Percentiles rank a stretch among this genome's conserved stretches.
phyloP scores from a whole-genome alignment of 2,113 vertebrate species.

The Piprites chloris region DNA sequence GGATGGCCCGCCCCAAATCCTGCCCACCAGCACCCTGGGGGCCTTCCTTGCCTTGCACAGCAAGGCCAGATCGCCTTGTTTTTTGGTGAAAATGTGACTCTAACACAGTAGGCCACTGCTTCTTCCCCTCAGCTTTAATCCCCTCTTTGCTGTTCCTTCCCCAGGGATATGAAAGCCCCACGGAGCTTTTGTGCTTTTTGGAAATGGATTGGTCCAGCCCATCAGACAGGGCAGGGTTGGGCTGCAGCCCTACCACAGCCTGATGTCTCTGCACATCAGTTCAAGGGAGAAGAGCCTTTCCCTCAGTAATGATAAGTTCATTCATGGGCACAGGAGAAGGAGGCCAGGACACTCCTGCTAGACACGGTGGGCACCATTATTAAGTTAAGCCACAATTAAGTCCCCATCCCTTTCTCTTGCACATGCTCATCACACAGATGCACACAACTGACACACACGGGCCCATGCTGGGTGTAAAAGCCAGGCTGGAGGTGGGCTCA shows the following conservation, averaged over 20 bases:
- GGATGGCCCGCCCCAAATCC: background rate
- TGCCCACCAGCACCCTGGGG: background rate
- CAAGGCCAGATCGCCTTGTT: fast-evolving
- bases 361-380: fast-evolving
- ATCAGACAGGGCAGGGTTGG: background rate
- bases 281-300: background rate
- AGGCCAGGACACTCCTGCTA: background rate
- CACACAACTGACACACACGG: background rate
- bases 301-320: background rate
- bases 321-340: background rate
- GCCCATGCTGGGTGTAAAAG: background rate
- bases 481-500: background rate
- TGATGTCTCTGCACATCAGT: background rate
- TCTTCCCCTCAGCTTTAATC: background rate
- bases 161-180: background rate
- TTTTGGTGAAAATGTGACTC: background rate
- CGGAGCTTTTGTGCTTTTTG: background rate
- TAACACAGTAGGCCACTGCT: background rate
- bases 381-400: background rate
- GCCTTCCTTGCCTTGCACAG: background rate
- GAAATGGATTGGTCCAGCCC: background rate
- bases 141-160: background rate
- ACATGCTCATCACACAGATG: fast-evolving
- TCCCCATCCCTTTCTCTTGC: background rate
- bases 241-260: background rate